Base-by-base conservation (phyloP, 2,797 vertebrate species). In the Luscinia luscinia region DNA sequence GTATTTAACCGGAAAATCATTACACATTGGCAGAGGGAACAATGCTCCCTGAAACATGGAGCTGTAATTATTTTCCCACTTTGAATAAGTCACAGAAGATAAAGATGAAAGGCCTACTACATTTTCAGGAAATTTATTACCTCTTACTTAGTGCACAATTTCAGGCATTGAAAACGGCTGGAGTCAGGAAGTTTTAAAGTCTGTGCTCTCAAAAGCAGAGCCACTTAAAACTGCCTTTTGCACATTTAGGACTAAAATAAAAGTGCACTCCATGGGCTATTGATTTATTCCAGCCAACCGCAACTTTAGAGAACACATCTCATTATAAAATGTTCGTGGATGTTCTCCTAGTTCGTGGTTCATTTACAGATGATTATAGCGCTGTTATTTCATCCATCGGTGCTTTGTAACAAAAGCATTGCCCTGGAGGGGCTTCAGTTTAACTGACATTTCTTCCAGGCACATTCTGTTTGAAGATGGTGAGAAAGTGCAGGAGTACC, bases 341-440 rank as follows among this genome's bases (percentile, higher is more conserved):
- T 74, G 75, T 78, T 91, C 92, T 77, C 86, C 78, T 68, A 26
- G 68, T 45, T 92, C 0, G 28, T 85, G 84, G 90, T 58, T 96
- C 93, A 84, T 89, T 95, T 95, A 89, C 62, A 83, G 92, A 84
- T 85, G 28, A 96, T 87, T 95, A 92, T 32, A 86, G 82, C 84
- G 55, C 84, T 81, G 80, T 67, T 91, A 89, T 85, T 95, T 94
- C 89, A 90, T 91, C 89, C 78, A 80, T 64, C 82, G 15, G 58
- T 72, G 89, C 87, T 89, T 68, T 5, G 15, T 85, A 91, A 93
- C 78, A 92, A 85, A 90, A 89, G 84, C 7, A 3, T 70, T 72
- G 90, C 79, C 79, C 82, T 80, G 69, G 48, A 95, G 92, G 58
- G 57, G 38, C 87, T 77, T 89, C 72, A 77, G 49, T 77, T 89